phyloP scores from a whole-genome alignment of 2,797 vertebrate genomes.

The Eulemur albifrons region DNA sequence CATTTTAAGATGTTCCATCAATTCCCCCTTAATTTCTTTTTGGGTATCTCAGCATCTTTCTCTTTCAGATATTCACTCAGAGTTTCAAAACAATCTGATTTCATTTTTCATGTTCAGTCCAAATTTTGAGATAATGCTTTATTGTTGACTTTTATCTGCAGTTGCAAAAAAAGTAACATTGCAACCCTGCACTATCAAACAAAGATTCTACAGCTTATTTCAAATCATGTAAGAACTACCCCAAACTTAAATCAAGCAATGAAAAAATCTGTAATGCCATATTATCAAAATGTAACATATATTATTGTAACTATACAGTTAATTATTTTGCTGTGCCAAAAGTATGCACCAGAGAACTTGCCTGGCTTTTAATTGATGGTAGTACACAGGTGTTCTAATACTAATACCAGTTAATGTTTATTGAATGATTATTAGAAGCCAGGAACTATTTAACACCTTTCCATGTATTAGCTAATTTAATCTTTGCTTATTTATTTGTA shows the following conservation, averaged over 20 bases:
- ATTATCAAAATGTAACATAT: not conserved
- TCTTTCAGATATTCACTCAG: slow-evolving; percentile 2
- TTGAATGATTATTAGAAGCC: not conserved
- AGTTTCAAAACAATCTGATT: slow-evolving; percentile 14
- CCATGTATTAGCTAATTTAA: not conserved
- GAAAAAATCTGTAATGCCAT: not conserved
- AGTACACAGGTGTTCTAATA: not conserved
- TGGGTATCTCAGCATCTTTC: not conserved
- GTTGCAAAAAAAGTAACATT: not conserved
- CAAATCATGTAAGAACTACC: not conserved
- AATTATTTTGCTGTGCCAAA: not conserved
- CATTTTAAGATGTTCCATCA: not conserved
- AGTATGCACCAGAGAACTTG: not conserved
- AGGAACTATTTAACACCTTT: not conserved
- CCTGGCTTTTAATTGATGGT: not conserved
- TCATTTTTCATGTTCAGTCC: not conserved
- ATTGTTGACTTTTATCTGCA: not conserved
- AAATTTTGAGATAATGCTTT: not conserved
- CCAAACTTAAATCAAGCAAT: not conserved
- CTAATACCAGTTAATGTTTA: not conserved
- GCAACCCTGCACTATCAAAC: not conserved
- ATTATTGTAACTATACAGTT: not conserved
- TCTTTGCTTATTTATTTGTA: slow-evolving; percentile 10
- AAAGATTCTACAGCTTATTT: not conserved
- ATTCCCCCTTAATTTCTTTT: not conserved